Evolutionary conservation across 2,888 invertebrate genomes (phyloP).

Genomic region (Tricholauxania praeusta): DNA sequence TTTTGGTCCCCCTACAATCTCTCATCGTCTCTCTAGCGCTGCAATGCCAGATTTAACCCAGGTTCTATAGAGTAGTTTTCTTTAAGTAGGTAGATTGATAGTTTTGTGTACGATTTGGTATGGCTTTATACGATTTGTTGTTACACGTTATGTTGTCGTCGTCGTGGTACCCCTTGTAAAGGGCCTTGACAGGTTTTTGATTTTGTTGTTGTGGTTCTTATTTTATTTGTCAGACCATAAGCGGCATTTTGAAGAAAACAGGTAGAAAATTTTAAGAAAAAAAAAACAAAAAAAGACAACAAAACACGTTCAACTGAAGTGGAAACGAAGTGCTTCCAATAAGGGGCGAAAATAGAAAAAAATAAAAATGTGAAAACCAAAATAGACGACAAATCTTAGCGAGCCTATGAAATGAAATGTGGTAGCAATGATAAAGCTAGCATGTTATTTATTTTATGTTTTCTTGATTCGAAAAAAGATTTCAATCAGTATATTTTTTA

Average conservation of each 20-base stretch:
- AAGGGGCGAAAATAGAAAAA: constrained; percentile 7
- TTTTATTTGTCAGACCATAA: not conserved
- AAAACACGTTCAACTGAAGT: constrained; percentile 11
- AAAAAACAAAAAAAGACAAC: not conserved
- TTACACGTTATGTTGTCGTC: no score
- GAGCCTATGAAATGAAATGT: not conserved
- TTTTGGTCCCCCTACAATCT: not conserved
- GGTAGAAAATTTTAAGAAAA: constrained; percentile 20
- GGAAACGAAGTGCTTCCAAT: constrained; percentile 25
- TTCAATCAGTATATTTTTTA: no score
- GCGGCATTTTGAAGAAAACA: constrained; percentile 11
- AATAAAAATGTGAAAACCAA: not conserved
- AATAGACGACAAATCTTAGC: constrained; percentile 17
- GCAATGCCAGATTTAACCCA: not conserved
- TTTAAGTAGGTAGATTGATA: constrained; percentile 26
- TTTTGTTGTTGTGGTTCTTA: constrained; percentile 8
- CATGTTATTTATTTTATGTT: no score
- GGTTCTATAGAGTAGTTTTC: constrained; percentile 5
- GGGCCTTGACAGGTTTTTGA: constrained; percentile 9
- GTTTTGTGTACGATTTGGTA: constrained; percentile 7
- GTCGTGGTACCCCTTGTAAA: not conserved
- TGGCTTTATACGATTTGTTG: not conserved
- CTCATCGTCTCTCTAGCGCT: not conserved
- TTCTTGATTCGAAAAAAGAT: no score
- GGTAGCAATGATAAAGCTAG: no score